Base-by-base conservation (phyloP, 37 sponge, comb jelly and placozoan genomes). In the Chondrosia reniformis region DNA sequence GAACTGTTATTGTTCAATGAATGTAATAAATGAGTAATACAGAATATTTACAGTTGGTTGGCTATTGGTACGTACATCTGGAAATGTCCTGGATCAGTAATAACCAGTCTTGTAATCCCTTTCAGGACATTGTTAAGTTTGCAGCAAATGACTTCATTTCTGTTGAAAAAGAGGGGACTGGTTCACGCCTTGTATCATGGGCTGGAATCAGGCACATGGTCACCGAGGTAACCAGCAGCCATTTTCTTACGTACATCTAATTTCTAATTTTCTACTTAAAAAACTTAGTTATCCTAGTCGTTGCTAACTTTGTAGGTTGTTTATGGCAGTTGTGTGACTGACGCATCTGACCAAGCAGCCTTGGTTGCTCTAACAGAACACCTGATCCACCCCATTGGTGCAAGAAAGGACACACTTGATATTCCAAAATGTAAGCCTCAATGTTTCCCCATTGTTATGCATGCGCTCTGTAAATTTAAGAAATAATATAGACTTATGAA, bases 191-290 rank as follows among this genome's bases (percentile, higher is more conserved):
- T 34, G 54, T 84, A 36, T 84, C 92, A 4, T 91, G 92, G 92
- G 76, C 76, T 72, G 92, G 92, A 0, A 78, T 91, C 38, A 76
- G 92, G 52, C 36, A 77, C 78, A 86, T 91, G 92, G 78, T 87
- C 49, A 45, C 82, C 27, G 88, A 91, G 88, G 91, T 85, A 24
- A 28, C 58, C 37, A 7, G 4, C 3, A n/a, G n/a, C n/a, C n/a
- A n/a, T n/a, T n/a, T n/a, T n/a, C n/a, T n/a, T n/a, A n/a, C n/a
- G n/a, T n/a, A n/a, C n/a, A n/a, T n/a, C n/a, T n/a, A n/a, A n/a
- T n/a, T n/a, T n/a, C n/a, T n/a, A n/a, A n/a, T n/a, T n/a, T n/a
- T n/a, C n/a, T n/a, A n/a, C n/a, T n/a, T n/a, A n/a, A n/a, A n/a
- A n/a, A n/a, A n/a, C n/a, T 44, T 32, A 3, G 5, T n/a, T 41